These are phyloP conservation scores for Caenorhabditis latens DNA, from an alignment of 1,140 invertebrate species.

Conservation along the genomic window DNA sequence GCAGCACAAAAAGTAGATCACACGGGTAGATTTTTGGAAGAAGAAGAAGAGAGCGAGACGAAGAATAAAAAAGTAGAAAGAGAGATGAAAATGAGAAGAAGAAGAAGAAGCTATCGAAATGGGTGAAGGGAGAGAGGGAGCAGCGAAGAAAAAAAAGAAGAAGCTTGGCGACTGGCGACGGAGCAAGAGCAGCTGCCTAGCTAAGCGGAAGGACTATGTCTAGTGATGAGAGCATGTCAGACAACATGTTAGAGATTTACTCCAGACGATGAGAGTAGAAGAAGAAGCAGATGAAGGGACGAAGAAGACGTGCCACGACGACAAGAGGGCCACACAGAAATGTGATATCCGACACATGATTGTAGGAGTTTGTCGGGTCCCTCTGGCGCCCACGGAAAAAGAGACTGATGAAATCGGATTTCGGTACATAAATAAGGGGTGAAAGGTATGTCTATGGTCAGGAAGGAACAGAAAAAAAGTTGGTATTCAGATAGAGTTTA, in stretches of 20 bases:
- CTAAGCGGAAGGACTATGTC: constrained; percentile 32
- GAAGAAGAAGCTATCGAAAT: constrained; percentile 47
- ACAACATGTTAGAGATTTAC: not conserved
- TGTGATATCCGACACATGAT: constrained; percentile 49
- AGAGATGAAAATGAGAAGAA: not conserved
- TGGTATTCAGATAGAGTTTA: too few species aligned
- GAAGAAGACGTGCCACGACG: not conserved
- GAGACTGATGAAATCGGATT: constrained; percentile 29
- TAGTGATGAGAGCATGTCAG: constrained; percentile 25
- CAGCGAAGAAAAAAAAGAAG: not conserved
- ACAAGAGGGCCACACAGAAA: not conserved
- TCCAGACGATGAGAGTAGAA: constrained; percentile 5
- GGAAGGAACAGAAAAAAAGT: not conserved
- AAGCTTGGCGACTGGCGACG: constrained; percentile 46
- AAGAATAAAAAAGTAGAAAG: not conserved
- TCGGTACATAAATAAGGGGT: not conserved
- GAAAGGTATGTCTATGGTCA: too few species aligned
- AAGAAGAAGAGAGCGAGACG: not conserved
- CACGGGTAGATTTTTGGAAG: constrained; percentile 43
- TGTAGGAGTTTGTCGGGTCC: constrained; percentile 42
- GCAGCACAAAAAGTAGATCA: constrained; percentile 50
- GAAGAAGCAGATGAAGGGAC: constrained; percentile 11
- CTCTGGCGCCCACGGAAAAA: constrained; percentile 1
- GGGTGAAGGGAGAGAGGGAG: not conserved
- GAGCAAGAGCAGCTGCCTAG: constrained; percentile 48